Evolutionary conservation across 1,140 invertebrate species (phyloP).

Genomic region (Acyrthosiphon pisum): DNA sequence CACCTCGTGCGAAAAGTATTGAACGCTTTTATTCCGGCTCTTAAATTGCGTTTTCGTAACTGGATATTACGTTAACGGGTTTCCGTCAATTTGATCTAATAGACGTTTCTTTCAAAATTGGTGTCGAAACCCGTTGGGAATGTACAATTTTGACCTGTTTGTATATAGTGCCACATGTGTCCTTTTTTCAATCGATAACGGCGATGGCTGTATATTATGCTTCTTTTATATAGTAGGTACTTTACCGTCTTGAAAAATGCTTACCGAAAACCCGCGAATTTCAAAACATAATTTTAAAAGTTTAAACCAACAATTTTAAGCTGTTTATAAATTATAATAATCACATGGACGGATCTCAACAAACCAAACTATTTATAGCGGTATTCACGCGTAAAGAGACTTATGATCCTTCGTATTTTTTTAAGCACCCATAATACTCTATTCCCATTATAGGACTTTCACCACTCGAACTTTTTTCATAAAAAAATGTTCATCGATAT

Average conservation of each 20-base stretch:
- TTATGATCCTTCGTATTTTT: neutral
- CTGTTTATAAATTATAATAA: neutral
- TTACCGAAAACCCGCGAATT: neutral
- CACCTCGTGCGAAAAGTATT: neutral
- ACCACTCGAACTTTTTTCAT: neutral
- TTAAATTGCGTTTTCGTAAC: neutral
- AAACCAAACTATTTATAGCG: neutral
- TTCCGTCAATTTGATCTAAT: neutral
- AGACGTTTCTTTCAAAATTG: neutral
- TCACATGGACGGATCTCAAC: neutral
- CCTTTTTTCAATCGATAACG: neutral
- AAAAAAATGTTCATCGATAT: neutral
- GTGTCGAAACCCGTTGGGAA: neutral
- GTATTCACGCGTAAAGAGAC: neutral
- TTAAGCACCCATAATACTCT: neutral
- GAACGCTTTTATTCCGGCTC: neutral
- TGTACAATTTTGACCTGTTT: neutral
- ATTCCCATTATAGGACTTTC: neutral
- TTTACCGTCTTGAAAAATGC: neutral
- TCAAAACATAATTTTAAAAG: neutral
- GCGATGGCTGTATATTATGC: neutral
- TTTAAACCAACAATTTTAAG: neutral
- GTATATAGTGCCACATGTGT: neutral
- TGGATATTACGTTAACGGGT: neutral
- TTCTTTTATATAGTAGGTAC: neutral